Percentiles rank a stretch among this genome's conserved stretches.
These are phyloP conservation scores for Calidris pygmaea DNA, from an alignment of 2,113 vertebrate species.

Conservation along the genomic window DNA sequence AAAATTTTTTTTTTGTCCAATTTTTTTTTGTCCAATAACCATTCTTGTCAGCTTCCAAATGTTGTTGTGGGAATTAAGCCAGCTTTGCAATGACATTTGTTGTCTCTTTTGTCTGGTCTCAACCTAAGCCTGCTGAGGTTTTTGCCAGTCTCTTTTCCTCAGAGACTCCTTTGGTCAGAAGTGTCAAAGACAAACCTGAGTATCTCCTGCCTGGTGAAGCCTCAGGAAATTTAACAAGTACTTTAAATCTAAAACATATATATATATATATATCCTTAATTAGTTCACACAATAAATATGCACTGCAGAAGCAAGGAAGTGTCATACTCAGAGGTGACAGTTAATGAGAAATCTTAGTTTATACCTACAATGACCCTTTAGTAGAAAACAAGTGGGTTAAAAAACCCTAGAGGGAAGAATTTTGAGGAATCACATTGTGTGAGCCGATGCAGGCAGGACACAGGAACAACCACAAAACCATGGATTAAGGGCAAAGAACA, in stretches of 20 bases:
- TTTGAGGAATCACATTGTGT: not conserved
- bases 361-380: not conserved
- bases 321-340: not conserved
- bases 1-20: not conserved
- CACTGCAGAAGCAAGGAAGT: not conserved
- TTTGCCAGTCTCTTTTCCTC: not conserved
- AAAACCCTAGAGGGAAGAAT: not conserved
- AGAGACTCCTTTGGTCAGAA: not conserved
- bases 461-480: no score
- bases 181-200: not conserved
- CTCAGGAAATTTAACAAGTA: not conserved
- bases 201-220: not conserved
- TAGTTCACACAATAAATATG: not conserved
- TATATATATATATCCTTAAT: not conserved
- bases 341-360: not conserved
- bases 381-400: not conserved
- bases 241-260: not conserved
- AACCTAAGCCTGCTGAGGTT: not conserved
- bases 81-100: not conserved
- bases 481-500: no score
- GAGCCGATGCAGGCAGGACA: no score
- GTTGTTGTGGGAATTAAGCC: not conserved
- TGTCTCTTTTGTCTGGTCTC: not conserved
- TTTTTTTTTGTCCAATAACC: not conserved
- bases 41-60: not conserved